Conservation (phyloP, 2,888 invertebrate genomes). For the Chironomus tentans region DNA sequence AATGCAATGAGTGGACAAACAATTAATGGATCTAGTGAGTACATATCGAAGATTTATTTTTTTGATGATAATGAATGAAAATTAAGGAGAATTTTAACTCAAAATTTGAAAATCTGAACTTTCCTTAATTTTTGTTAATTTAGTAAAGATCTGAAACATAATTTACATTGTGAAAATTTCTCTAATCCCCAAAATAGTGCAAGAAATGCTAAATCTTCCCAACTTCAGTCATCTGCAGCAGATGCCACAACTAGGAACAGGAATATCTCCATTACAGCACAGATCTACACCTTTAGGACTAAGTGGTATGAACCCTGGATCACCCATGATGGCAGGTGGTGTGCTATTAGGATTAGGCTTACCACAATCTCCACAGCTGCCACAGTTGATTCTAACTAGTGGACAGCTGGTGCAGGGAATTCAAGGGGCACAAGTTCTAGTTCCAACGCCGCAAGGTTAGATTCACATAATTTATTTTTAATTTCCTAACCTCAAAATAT, state of each 20-base stretch:
- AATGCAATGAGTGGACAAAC: constrained; percentile 29
- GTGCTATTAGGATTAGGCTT: background rate
- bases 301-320: background rate
- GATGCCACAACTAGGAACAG: background rate
- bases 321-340: constrained; percentile 11
- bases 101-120: background rate
- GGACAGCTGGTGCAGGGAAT: constrained; percentile 88
- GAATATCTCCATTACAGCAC: background rate
- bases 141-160: background rate
- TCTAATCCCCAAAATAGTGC: constrained; percentile 34
- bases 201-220: constrained; percentile 44
- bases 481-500: background rate
- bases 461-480: too few relatives aligned
- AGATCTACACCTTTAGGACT: constrained; percentile 4
- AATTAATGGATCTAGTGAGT: constrained; percentile 57
- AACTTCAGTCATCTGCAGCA: constrained; percentile 18
- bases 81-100: constrained; percentile 28
- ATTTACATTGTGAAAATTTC: background rate
- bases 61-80: constrained; percentile 30
- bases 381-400: constrained; percentile 83
- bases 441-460: constrained; percentile 89
- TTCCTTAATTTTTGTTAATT: background rate
- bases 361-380: constrained; percentile 49
- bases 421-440: constrained; percentile 86
- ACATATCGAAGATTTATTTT: constrained; percentile 36